Percentiles rank a stretch among this genome's conserved stretches.
These are phyloP conservation scores for Marronus borbonicus DNA, from an alignment of 2,888 invertebrate species.

Conservation along the genomic window DNA sequence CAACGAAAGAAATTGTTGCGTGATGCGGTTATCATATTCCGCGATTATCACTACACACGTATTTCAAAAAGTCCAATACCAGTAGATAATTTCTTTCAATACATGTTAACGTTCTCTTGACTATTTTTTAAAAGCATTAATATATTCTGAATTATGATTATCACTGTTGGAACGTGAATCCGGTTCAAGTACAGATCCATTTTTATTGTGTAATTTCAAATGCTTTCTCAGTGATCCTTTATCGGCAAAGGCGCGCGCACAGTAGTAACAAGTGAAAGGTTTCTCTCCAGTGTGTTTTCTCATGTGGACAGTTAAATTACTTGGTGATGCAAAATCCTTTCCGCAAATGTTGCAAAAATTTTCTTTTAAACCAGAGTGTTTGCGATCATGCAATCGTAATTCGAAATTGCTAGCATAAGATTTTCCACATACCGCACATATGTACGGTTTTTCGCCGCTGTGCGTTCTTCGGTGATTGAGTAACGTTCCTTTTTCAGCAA, in stretches of 20 bases:
- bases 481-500: conserved; percentile 60
- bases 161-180: conserved; percentile 1
- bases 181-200: no score
- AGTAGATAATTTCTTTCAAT: no score
- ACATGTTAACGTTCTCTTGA: no score
- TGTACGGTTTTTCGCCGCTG: conserved; percentile 60
- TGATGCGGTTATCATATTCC: no score
- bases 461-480: conserved; percentile 60
- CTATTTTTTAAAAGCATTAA: no score
- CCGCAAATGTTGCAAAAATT: conserved; percentile 65
- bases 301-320: conserved; percentile 67
- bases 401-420: conserved; percentile 60
- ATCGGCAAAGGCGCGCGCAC: conserved; percentile 68
- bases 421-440: conserved; percentile 59
- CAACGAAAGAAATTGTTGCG: no score
- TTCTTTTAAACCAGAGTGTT: conserved; percentile 67
- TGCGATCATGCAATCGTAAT: conserved; percentile 60
- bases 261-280: conserved; percentile 70
- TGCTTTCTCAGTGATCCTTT: conserved; percentile 65
- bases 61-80: no score
- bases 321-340: conserved; percentile 66
- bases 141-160: no score
- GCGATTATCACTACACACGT: no score
- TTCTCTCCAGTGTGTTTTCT: conserved; percentile 71
- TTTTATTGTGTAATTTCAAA: conserved; percentile 53